Conservation (phyloP, 2,797 vertebrate species). For the Ceyx erithaca region DNA sequence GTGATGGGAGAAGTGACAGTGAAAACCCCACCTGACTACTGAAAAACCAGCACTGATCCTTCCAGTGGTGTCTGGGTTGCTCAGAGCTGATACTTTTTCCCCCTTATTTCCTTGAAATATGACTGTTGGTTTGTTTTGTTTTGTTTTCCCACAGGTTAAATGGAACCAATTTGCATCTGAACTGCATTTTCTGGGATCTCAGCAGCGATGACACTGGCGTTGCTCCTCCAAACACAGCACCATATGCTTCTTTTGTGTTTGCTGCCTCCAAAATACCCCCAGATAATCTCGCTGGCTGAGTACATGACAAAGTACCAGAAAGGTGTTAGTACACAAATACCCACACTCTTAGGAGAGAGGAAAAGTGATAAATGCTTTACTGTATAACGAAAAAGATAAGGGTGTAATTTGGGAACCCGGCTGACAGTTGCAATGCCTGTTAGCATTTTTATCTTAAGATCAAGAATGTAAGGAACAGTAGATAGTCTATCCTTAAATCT, state of each 20-base stretch:
- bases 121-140: neutral
- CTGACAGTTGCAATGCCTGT: slow-evolving; percentile 1
- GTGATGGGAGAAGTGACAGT: neutral
- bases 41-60: neutral
- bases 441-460: neutral
- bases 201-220: neutral
- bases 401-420: slow-evolving; percentile 11
- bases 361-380: slow-evolving; percentile 30
- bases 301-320: neutral
- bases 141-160: neutral
- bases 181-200: neutral
- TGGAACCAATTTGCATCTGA: neutral
- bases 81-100: neutral
- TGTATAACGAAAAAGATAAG: neutral
- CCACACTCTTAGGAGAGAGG: neutral
- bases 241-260: slow-evolving; percentile 6
- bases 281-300: neutral
- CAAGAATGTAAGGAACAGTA: neutral
- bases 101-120: neutral
- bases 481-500: slow-evolving; percentile 24
- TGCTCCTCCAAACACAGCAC: slow-evolving; percentile 20
- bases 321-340: neutral
- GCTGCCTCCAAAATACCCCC: slow-evolving; percentile 20
- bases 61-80: neutral
- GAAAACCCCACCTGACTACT: fast-evolving